These are phyloP conservation scores for Varanus komodoensis DNA, from an alignment of 2,113 vertebrate species.

Conservation along the genomic window DNA sequence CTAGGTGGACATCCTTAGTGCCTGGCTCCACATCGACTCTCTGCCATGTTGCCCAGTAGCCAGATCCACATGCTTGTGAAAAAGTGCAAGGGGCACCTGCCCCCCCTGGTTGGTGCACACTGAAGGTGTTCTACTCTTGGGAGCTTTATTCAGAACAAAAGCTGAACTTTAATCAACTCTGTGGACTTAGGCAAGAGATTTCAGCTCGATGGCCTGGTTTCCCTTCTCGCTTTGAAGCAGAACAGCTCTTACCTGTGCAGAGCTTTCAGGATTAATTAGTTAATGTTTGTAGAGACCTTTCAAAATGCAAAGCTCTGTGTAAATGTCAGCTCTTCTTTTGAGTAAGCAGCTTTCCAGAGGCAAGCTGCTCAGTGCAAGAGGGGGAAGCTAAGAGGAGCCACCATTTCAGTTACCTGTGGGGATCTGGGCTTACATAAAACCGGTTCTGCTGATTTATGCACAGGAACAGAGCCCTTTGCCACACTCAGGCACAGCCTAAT, in stretches of 20 bases:
- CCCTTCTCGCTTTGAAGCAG: background rate
- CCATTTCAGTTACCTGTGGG: slow-evolving; percentile 14
- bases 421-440: slow-evolving; percentile 36
- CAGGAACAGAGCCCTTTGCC: slow-evolving; percentile 21
- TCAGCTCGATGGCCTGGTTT: background rate
- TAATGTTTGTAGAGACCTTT: slow-evolving; percentile 36
- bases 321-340: slow-evolving; percentile 34
- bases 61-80: background rate
- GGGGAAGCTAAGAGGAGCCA: background rate
- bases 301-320: slow-evolving; percentile 43
- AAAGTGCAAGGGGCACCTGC: background rate
- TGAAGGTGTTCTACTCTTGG: background rate
- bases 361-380: background rate
- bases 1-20: too few species aligned
- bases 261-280: slow-evolving; percentile 37
- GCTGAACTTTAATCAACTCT: background rate
- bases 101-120: background rate
- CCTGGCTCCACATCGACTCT: too few species aligned
- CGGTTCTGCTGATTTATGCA: slow-evolving; percentile 15
- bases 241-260: slow-evolving; percentile 25
- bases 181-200: background rate
- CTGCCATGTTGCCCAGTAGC: background rate
- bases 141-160: background rate
- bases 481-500: slow-evolving; percentile 3
- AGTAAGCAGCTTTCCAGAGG: slow-evolving; percentile 29